These are phyloP conservation scores for Lepilemur ruficaudatus DNA, from an alignment of 2,797 vertebrate genomes.

Conservation along the genomic window DNA sequence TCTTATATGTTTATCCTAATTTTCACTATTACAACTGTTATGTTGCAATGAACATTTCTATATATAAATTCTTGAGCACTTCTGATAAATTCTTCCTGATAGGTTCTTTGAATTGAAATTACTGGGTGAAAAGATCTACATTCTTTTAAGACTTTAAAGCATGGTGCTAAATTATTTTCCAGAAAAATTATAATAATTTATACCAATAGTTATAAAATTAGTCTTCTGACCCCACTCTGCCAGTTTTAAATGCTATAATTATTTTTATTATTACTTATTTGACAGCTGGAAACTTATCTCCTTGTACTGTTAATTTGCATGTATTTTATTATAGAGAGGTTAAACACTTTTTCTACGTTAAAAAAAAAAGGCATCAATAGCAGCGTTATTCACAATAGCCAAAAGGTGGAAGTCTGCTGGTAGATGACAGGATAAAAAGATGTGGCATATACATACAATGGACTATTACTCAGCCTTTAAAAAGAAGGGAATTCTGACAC, in stretches of 20 bases:
- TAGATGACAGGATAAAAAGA: background rate
- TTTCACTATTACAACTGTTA: background rate
- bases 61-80: background rate
- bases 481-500: background rate
- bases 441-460: background rate
- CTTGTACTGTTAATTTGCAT: background rate
- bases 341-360: background rate
- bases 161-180: background rate
- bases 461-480: background rate
- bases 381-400: background rate
- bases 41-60: background rate
- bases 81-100: background rate
- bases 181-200: background rate
- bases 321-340: background rate
- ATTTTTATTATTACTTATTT: slow-evolving; percentile 26
- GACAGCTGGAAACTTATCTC: slow-evolving; percentile 15
- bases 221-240: background rate
- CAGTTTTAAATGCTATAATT: slow-evolving; percentile 32
- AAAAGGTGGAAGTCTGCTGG: background rate
- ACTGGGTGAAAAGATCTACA: background rate
- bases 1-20: background rate
- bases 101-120: background rate
- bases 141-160: background rate
- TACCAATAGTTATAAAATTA: background rate
- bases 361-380: background rate